These are phyloP conservation scores for Noctua janthe DNA, from an alignment of 2,888 invertebrate genomes.

Conservation along the genomic window DNA sequence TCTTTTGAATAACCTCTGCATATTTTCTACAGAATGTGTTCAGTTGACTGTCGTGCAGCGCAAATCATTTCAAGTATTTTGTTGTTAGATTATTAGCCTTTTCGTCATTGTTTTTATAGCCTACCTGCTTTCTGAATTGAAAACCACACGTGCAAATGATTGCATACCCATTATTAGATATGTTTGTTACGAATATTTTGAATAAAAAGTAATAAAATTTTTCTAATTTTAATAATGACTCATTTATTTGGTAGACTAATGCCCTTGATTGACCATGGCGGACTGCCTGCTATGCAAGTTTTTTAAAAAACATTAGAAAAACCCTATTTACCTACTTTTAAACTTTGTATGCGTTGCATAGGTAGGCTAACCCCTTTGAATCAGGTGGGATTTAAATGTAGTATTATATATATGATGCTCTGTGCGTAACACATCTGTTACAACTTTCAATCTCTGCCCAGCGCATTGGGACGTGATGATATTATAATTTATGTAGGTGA, in stretches of 20 bases:
- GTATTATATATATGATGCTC: too few species aligned
- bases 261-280: conserved; percentile 24
- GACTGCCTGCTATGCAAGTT: neutral
- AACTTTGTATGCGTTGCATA: neutral
- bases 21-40: neutral
- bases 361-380: neutral
- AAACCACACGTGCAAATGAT: neutral
- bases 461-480: neutral
- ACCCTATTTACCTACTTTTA: neutral
- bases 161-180: neutral
- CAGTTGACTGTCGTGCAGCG: neutral
- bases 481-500: neutral
- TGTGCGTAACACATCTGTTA: too few species aligned
- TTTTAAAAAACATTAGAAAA: neutral
- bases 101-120: conserved; percentile 4
- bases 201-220: conserved; percentile 48
- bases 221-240: conserved; percentile 8
- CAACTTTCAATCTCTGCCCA: neutral
- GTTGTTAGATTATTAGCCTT: neutral
- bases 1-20: neutral
- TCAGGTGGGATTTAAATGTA: neutral
- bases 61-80: neutral
- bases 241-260: conserved; percentile 2
- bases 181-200: conserved; percentile 26
- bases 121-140: neutral